Base-by-base conservation (phyloP, 2,888 invertebrate species). In the Drosophila mimetica region DNA sequence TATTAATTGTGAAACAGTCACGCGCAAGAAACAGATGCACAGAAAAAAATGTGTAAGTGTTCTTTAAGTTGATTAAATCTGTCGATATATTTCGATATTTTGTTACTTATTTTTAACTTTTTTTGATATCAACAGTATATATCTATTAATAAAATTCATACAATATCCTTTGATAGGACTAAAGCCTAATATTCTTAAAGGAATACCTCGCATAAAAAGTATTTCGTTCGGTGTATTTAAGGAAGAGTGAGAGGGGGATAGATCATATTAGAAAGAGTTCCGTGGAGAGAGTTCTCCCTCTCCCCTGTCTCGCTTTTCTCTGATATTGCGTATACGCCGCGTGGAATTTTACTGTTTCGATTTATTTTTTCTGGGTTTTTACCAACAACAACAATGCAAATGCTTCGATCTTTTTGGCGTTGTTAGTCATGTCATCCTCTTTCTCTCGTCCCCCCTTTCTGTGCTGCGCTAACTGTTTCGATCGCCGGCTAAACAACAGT, bases 401-500 rank as follows among this genome's bases (percentile, higher is more conserved):
- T 28, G 30, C 34, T 52, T 37, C 25, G 39, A 41, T 60, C 48
- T 20, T 28, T 48, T 48, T 34, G 34, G 20, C 16, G 52, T 46
- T 67, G 74, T 83, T 80, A 78, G 74, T 78, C 81, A 83, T 83
- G 37, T 37, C 52, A 51, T 57, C 55, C 37, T 52, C 52, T 37
- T 50, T 55, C 53, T 65, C 46, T 48, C 46, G 51, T 32, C 11
- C n/a, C 16, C 34, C 16, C 37, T 39, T 42, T 30, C 25, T 47
- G 34, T 14, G 55, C 32, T 69, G 50, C 77, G 67, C 74, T 79
- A 81, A 82, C 85, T 82, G 77, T 76, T 79, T 50, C 71, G 85
- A 85, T 81, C 83, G 74, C 81, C 81, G 82, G 81, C 85, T 75
- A 64, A 75, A 85, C 75, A 81, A 81, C 83, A 85, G 82, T 85